Percentiles rank a stretch among this genome's conserved stretches.
Conservation (phyloP, 2,113 vertebrate genomes). For the Grus americana region DNA sequence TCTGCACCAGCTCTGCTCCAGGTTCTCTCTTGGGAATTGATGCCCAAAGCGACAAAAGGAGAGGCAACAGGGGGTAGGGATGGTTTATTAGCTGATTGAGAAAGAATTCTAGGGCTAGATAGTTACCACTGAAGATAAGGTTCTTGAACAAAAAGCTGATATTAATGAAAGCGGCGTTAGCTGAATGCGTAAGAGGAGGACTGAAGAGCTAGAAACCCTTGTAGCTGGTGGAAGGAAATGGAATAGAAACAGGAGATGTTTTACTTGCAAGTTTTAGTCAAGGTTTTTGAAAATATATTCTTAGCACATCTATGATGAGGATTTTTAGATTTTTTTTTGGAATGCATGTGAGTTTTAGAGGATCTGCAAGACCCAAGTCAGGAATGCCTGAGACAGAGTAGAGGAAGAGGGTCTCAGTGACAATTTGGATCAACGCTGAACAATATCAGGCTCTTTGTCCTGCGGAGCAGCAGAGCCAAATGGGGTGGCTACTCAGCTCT, state of each 20-base stretch:
- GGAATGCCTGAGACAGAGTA: not conserved
- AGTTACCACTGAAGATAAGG: not conserved
- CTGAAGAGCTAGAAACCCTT: not conserved
- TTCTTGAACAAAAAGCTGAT: not conserved
- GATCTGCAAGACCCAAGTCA: not conserved
- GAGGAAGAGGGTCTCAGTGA: not conserved
- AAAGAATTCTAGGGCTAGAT: not conserved
- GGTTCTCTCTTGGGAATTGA: not conserved
- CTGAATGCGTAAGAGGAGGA: not conserved
- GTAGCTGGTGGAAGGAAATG: not conserved
- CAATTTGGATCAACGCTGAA: not conserved
- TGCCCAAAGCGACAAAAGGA: not conserved
- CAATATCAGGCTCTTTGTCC: not conserved
- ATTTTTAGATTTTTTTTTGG: not conserved
- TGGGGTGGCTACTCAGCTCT: not conserved
- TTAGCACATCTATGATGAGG: not conserved
- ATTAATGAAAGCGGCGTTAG: not conserved
- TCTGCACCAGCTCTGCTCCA: not conserved
- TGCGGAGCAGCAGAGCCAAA: not conserved
- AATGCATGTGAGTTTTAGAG: rapidly evolving
- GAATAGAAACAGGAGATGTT: not conserved
- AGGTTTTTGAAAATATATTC: not conserved
- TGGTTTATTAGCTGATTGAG: not conserved
- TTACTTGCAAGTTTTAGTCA: not conserved
- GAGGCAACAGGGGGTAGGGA: not conserved